Evolutionary conservation across 1,140 invertebrate species (phyloP).

Genomic region (Pygmarrhopalites habei): DNA sequence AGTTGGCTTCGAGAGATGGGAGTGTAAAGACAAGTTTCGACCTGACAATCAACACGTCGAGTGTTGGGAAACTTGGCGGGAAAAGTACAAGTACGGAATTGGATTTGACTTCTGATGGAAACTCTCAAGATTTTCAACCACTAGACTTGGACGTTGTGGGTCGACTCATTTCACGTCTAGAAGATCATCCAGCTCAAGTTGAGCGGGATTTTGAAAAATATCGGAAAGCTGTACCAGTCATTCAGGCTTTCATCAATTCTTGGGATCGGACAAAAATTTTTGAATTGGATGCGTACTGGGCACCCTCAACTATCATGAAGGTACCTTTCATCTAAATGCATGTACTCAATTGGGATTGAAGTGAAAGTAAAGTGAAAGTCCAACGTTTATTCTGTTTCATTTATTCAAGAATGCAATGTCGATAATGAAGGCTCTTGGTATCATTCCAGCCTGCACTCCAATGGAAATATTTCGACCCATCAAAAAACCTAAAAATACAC

Average conservation of each 20-base stretch:
- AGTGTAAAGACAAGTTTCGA: too few species aligned
- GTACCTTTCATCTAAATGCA: too few species aligned
- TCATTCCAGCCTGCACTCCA: conserved; percentile 10
- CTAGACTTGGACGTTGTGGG: conserved; percentile 10
- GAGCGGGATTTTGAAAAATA: conserved; percentile 23
- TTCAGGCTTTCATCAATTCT: conserved; percentile 24
- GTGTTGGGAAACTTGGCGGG: too few species aligned
- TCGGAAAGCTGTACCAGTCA: not conserved
- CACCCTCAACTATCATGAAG: conserved; percentile 18
- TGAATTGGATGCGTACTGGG: conserved; percentile 29
- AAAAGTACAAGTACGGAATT: too few species aligned
- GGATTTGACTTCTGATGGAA: too few species aligned
- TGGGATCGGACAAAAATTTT: conserved; percentile 24
- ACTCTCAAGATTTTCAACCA: conserved; percentile 18
- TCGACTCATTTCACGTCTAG: conserved; percentile 22
- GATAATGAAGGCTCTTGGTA: conserved; percentile 16
- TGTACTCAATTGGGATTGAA: not conserved
- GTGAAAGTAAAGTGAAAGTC: not conserved
- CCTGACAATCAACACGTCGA: too few species aligned
- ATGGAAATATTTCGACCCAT: conserved; percentile 7
- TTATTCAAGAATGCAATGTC: conserved; percentile 18
- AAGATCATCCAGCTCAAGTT: conserved; percentile 25
- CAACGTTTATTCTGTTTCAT: not conserved
- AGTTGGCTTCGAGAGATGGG: not conserved
- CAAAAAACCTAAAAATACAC: not conserved